phyloP scores from a whole-genome alignment of 2,113 vertebrate genomes.

The Piaya cayana region DNA sequence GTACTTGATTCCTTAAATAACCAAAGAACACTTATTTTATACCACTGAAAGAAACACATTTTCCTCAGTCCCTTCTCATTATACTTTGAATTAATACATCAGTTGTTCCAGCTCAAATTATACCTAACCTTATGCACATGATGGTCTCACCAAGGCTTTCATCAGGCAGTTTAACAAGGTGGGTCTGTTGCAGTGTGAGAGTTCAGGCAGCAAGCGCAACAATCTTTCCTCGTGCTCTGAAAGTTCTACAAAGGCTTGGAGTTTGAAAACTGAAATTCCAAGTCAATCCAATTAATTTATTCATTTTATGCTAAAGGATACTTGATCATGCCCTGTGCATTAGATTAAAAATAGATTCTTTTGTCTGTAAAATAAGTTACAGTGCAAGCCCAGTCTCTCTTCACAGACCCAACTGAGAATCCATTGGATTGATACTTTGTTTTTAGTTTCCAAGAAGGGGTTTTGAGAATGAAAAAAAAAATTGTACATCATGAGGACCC shows the following conservation, averaged over 20 bases:
- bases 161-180: background rate
- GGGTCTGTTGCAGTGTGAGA: background rate
- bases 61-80: background rate
- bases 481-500: background rate
- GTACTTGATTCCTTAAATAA: background rate
- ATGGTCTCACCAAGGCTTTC: background rate
- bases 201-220: background rate
- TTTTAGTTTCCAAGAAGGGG: background rate
- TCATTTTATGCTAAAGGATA: background rate
- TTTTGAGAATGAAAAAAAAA: background rate
- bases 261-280: background rate
- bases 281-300: conserved; percentile 32
- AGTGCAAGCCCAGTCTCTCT: background rate
- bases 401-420: background rate
- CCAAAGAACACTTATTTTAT: background rate
- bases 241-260: too few species aligned
- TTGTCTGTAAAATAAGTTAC: background rate
- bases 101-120: background rate
- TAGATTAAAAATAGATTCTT: background rate
- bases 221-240: background rate
- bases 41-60: background rate
- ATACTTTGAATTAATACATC: background rate
- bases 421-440: background rate
- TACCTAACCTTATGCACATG: background rate
- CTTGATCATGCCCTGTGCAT: background rate